Conservation (phyloP, 2,113 vertebrate species). For the Pollachius pollachius region DNA sequence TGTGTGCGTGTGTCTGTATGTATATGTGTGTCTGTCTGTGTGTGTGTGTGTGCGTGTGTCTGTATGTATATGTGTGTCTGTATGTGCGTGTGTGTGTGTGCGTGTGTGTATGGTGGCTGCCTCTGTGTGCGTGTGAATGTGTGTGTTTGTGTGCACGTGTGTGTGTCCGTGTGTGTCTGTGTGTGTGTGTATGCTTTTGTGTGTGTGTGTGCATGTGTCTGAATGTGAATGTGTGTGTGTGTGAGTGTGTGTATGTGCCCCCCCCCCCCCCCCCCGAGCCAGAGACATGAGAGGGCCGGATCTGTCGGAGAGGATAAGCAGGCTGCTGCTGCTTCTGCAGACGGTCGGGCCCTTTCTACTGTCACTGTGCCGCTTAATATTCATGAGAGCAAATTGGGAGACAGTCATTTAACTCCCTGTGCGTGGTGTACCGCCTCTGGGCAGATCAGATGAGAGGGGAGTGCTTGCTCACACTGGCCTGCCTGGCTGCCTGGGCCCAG, state of each 20-base stretch:
- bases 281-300: conserved; percentile 72
- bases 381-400: conserved; percentile 84
- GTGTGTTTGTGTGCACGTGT: too few relatives aligned
- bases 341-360: conserved; percentile 65
- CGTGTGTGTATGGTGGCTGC: conserved; percentile 39
- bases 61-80: background rate
- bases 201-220: too few relatives aligned
- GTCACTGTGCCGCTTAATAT: conserved; percentile 78
- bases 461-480: conserved; percentile 64
- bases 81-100: conserved; percentile 25
- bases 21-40: background rate
- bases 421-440: conserved; percentile 69
- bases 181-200: background rate
- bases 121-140: too few relatives aligned
- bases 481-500: conserved; percentile 12
- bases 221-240: conserved; percentile 10
- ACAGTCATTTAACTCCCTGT: conserved; percentile 74
- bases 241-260: conserved; percentile 34
- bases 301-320: conserved; percentile 74
- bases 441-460: conserved; percentile 67
- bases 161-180: too few relatives aligned
- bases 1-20: too few relatives aligned
- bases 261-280: background rate
- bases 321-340: conserved; percentile 26
- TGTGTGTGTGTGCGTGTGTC: too few relatives aligned